These are phyloP conservation scores for Tenebrio molitor DNA, from an alignment of 1,140 invertebrate genomes.

Conservation along the genomic window DNA sequence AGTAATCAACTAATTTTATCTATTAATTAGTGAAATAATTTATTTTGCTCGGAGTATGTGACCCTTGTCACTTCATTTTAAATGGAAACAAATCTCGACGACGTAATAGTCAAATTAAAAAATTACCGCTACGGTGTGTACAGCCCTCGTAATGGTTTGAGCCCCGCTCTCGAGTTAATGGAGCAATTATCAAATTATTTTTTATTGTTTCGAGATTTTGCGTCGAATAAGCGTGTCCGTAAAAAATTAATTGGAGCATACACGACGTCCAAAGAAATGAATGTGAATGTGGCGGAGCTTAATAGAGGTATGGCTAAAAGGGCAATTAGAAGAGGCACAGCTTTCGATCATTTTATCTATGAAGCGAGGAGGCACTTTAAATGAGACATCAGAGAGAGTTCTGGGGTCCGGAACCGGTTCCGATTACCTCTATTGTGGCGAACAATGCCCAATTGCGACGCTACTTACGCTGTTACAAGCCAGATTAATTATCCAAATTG, in stretches of 20 bases:
- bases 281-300: conserved; percentile 5
- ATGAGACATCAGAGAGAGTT: conserved; percentile 61
- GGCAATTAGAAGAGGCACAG: conserved; percentile 61
- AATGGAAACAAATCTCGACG: conserved; percentile 32
- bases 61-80: neutral
- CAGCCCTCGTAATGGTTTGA: neutral
- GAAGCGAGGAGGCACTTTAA: conserved; percentile 58
- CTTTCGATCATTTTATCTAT: conserved; percentile 58
- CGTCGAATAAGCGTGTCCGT: neutral
- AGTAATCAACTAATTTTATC: conserved; percentile 44
- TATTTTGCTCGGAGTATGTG: conserved; percentile 9
- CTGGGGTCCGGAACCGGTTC: conserved; percentile 62
- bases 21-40: conserved; percentile 39
- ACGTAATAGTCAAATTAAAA: conserved; percentile 33
- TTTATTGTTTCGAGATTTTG: conserved; percentile 17
- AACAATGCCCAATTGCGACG: conserved; percentile 66
- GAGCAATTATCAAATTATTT: conserved; percentile 33
- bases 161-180: neutral
- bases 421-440: conserved; percentile 66
- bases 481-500: conserved; percentile 69
- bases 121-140: neutral
- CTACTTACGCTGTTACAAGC: conserved; percentile 65
- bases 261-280: neutral
- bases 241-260: conserved; percentile 28
- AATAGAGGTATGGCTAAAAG: conserved; percentile 45